A percentile compares a stretch with the other conserved stretches of the same genome.
Conservation (phyloP, 1,140 invertebrate species). For the Pseudomyrmex sp. region DNA sequence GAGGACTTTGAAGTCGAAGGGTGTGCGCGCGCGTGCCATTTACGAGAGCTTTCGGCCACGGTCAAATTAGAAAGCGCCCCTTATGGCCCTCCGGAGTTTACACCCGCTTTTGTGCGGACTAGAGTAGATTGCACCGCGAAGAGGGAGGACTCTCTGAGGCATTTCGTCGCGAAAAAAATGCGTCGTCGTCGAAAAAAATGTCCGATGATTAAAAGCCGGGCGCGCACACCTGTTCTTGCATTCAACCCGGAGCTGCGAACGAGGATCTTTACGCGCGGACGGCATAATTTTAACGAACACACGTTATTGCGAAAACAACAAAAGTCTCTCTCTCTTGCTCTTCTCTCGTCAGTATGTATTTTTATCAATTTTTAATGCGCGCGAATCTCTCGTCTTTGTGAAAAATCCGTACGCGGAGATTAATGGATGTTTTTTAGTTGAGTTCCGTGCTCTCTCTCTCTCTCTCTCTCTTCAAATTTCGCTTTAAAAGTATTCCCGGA, state of each 20-base stretch:
- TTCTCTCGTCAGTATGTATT: neutral
- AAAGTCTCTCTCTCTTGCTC: no score
- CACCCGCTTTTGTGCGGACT: slow-evolving; percentile 5
- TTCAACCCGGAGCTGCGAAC: neutral
- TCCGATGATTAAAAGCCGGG: slow-evolving; percentile 14
- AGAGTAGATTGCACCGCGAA: neutral
- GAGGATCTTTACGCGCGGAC: neutral
- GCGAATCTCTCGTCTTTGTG: neutral
- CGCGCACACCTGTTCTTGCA: neutral
- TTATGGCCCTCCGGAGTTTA: neutral
- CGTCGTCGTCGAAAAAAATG: neutral
- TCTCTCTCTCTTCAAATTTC: neutral
- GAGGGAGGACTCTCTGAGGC: neutral
- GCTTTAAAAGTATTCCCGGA: neutral
- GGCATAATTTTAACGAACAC: slow-evolving; percentile 13
- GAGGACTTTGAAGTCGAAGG: slow-evolving; percentile 22
- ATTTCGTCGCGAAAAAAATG: slow-evolving; percentile 2
- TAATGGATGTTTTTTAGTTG: neutral
- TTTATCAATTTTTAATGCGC: neutral
- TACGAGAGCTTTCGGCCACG: slow-evolving; percentile 38
- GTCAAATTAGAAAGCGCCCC: slow-evolving; percentile 51
- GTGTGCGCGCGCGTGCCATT: slow-evolving; percentile 16
- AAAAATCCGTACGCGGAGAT: neutral
- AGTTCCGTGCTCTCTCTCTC: neutral
- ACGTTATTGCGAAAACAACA: neutral